Percentiles rank a stretch among this genome's conserved stretches.
Conservation (phyloP, 1,140 invertebrate species). For the Drosophila carrolli region DNA sequence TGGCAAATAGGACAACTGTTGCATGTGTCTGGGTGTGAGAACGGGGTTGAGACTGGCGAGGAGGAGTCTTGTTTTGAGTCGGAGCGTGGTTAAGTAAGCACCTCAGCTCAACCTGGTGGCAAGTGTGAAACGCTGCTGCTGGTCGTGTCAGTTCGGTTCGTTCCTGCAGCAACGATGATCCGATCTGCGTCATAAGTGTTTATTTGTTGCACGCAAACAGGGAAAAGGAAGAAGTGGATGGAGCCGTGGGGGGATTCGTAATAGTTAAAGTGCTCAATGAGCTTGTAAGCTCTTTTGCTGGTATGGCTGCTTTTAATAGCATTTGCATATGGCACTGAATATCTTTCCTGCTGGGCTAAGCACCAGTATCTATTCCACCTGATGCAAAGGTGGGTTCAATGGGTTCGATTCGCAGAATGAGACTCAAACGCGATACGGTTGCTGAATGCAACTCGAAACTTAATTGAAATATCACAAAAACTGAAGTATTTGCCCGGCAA, state of each 20-base stretch:
- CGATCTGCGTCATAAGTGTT: constrained; percentile 74
- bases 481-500: constrained; percentile 25
- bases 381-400: background rate
- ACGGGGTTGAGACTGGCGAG: background rate
- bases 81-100: constrained; percentile 65
- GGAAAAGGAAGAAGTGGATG: constrained; percentile 2
- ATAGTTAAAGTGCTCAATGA: constrained; percentile 72
- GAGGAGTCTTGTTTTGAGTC: background rate
- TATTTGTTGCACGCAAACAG: constrained; percentile 72
- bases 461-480: constrained; percentile 47
- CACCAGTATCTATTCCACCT: background rate
- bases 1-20: constrained; percentile 68
- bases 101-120: constrained; percentile 27
- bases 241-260: constrained; percentile 15
- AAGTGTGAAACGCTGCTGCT: constrained; percentile 10
- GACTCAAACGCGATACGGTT: background rate
- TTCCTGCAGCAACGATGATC: constrained; percentile 47
- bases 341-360: constrained; percentile 2
- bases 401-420: background rate
- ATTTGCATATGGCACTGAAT: constrained; percentile 67
- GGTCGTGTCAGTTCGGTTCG: constrained; percentile 9
- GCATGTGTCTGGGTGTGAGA: constrained; percentile 43
- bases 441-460: constrained; percentile 31
- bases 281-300: constrained; percentile 60
- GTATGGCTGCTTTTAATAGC: constrained; percentile 32